Evolutionary conservation across 2,888 invertebrate species (phyloP).

Genomic region (Perizoma flavofasciatum): DNA sequence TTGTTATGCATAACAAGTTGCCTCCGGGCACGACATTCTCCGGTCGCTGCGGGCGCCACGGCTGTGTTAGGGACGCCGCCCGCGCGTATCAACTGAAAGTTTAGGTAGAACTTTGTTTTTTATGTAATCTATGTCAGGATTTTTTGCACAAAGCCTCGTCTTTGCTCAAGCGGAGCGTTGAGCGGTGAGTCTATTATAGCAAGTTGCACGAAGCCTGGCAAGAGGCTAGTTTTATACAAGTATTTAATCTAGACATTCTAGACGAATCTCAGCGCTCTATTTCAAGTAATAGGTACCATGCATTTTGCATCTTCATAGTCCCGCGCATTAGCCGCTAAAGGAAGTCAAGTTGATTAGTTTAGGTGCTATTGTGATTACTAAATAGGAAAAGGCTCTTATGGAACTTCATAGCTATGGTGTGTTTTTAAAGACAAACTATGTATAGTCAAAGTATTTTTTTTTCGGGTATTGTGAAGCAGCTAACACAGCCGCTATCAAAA

Average conservation of each 20-base stretch:
- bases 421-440: no score
- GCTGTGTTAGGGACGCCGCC: conserved; percentile 49
- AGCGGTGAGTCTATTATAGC: conserved; percentile 9
- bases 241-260: no score
- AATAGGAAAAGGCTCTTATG: no score
- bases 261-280: conserved; percentile 1
- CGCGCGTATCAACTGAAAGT: conserved; percentile 87
- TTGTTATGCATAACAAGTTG: conserved; percentile 99
- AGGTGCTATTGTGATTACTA: no score
- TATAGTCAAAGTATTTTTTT: no score
- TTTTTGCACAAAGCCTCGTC: conserved; percentile 17
- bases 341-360: no score
- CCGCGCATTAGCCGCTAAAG: not conserved
- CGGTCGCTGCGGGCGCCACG: conserved; percentile 27
- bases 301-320: conserved; percentile 1
- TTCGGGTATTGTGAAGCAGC: not conserved
- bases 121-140: not conserved
- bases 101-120: not conserved
- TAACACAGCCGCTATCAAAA: not conserved
- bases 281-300: conserved; percentile 3
- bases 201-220: conserved; percentile 11
- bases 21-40: conserved; percentile 67
- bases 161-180: conserved; percentile 28
- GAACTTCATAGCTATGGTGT: no score
- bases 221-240: conserved; percentile 2